Base-by-base conservation (phyloP, 2,797 vertebrate species). In the Eupleurogrammus muticus region DNA sequence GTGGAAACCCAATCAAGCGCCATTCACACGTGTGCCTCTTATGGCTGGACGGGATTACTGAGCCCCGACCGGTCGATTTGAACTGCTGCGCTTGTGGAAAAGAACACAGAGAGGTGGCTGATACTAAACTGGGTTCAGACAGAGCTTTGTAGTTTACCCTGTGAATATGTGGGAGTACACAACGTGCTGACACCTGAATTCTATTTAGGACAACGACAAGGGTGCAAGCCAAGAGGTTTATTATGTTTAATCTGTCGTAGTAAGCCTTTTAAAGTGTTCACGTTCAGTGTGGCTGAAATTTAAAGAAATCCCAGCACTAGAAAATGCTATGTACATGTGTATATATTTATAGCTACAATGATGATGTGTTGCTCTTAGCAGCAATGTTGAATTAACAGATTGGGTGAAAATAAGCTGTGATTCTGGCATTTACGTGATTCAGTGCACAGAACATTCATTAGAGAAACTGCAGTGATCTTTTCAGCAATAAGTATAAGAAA, bases 1-100 rank as follows among this genome's bases (percentile, higher is more conserved):
- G 77, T 75, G 60, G 42, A 80, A 85, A 85, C 79, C 75, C 81
- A 84, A 85, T 90, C 63, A 78, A 83, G 79, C 70, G 47, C 68
- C 69, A 44, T 79, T 86, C 84, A 81, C 87, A 83, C 73, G 54
- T 79, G 78, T 70, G 52, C 17, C 73, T 68, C 73, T 78, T 66
- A 69, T 68, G 64, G 55, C 58, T 70, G 72, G 77, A 81, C 55
- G 73, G 83, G 80, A 87, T 84, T 88, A 82, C 70, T 58, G 61
- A 71, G 77, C 62, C n/a, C n/a, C 35, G 47, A 74, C 57, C 75
- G 48, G 52, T 60, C 65, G 20, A 66, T 20, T 59, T 58, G 44
- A 82, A 81, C 61, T 82, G 75, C 82, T 88, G 79, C 56, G 75
- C 61, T 82, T 28, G 72, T 78, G 62, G 51, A 81, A 83, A 82